Base-by-base conservation (phyloP, 2,797 vertebrate genomes). In the Coregonus sp. region DNA sequence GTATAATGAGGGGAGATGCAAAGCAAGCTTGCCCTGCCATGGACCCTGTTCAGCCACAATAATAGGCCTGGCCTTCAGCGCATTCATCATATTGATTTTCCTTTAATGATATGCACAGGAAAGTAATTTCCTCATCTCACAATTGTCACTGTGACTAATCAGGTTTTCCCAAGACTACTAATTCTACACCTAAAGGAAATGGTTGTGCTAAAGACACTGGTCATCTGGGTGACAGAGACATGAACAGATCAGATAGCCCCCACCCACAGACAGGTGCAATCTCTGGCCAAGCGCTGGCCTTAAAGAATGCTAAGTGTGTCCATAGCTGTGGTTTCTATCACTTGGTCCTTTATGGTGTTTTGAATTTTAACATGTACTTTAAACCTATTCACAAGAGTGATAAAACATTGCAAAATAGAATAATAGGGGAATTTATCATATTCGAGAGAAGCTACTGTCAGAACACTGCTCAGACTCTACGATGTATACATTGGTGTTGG, bases 81-180 rank as follows among this genome's bases (percentile, higher is more conserved):
- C 90, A 94, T 95, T 94, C 79, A 86, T 94, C 91, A 92, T 91
- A 96, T 96, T 94, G 95, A 96, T 96, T 95, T 94, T 87, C 82
- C 90, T 93, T 92, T 95, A 96, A 96, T 95, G 87, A 94, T 95
- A 97, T 95, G 94, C 95, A 95, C 90, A 93, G 90, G 92, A 96
- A 96, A 96, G 93, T 94, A 93, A 96, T 97, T 96, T 95, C 95
- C 94, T 94, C 92, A 89, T 85, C 87, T 92, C 92, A 85, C 82
- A 87, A 89, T 93, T 96, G 93, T 95, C 94, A 94, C 87, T 78
- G 88, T 95, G 93, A 96, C 94, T 96, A 96, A 96, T 96, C 90
- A 94, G 91, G 91, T 94, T 94, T 93, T 84, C 82, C 85, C 61
- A 77, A 85, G 88, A 90, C 83, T 85, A 85, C 93, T 85, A 89